These are phyloP conservation scores for Hydraecia micacea DNA, from an alignment of 2,888 invertebrate species.

Conservation along the genomic window DNA sequence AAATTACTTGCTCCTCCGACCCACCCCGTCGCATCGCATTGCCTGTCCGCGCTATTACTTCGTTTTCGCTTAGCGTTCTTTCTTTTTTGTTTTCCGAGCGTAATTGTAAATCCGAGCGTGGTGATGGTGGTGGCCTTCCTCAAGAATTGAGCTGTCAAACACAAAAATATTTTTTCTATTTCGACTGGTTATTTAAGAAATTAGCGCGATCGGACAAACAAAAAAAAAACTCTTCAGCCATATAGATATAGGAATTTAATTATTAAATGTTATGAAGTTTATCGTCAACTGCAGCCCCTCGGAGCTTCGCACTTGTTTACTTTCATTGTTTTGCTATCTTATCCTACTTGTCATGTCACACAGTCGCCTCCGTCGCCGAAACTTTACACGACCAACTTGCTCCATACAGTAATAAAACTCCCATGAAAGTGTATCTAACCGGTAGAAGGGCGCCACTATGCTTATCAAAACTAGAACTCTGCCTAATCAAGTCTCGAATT, in stretches of 20 bases:
- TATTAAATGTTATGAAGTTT: conserved; percentile 57
- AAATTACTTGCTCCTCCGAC: background rate
- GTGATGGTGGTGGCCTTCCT: background rate
- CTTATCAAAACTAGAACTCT: conserved; percentile 28
- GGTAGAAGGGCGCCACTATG: conserved; percentile 22
- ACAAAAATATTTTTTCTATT: background rate
- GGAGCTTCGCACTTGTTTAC: conserved; percentile 50
- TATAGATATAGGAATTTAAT: conserved; percentile 24
- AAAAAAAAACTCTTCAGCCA: background rate
- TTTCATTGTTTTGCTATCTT: conserved; percentile 64
- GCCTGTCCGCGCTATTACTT: too few relatives aligned
- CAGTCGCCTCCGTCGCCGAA: conserved; percentile 28
- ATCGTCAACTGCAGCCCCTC: conserved; percentile 51
- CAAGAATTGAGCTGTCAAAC: background rate
- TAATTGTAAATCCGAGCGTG: background rate
- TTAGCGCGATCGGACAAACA: too few relatives aligned
- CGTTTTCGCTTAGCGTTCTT: background rate
- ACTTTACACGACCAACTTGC: conserved; percentile 51
- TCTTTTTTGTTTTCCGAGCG: background rate
- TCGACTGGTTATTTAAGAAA: background rate
- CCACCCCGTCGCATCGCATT: too few relatives aligned
- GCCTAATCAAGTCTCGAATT: conserved; percentile 50
- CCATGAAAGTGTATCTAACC: conserved; percentile 17
- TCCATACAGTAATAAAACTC: conserved; percentile 40
- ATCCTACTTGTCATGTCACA: conserved; percentile 47